phyloP scores from a whole-genome alignment of 2,888 invertebrate genomes.

The Anthrax anthrax region DNA sequence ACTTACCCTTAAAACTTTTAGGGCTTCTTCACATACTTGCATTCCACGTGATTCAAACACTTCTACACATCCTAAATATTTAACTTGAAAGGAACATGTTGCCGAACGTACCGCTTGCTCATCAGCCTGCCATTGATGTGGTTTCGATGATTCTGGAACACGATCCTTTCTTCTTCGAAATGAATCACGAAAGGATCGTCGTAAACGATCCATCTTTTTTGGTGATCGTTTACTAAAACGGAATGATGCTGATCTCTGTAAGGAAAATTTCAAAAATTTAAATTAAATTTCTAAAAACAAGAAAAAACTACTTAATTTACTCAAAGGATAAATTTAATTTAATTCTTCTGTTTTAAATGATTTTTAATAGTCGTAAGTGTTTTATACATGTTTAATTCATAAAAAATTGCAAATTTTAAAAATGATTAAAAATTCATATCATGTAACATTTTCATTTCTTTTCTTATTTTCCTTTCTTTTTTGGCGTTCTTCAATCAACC shows the following conservation, averaged over 20 bases:
- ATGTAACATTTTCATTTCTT: too few species aligned
- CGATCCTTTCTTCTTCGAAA: constrained; percentile 83
- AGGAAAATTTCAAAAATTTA: constrained; percentile 4
- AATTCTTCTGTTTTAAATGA: too few species aligned
- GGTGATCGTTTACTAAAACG: constrained; percentile 47
- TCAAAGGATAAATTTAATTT: too few species aligned
- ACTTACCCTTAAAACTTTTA: constrained; percentile 88
- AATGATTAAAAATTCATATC: too few species aligned
- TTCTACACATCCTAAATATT: constrained; percentile 98
- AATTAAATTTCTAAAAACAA: background rate
- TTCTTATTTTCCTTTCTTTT: too few species aligned
- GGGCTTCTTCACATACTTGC: constrained; percentile 98
- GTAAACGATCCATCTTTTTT: constrained; percentile 74
- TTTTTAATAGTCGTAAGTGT: too few species aligned
- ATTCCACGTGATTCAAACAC: constrained; percentile 99
- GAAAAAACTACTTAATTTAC: background rate
- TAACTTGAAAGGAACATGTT: constrained; percentile 93
- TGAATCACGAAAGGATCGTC: constrained; percentile 82
- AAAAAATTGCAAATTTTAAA: too few species aligned
- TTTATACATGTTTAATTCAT: too few species aligned
- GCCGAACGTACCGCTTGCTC: constrained; percentile 91
- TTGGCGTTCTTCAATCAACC: too few species aligned
- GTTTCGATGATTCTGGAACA: constrained; percentile 84
- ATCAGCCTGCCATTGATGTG: constrained; percentile 97
- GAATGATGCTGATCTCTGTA: constrained; percentile 42